Conservation (phyloP, 2,113 vertebrate genomes). For the Erythrolamprus reginae region DNA sequence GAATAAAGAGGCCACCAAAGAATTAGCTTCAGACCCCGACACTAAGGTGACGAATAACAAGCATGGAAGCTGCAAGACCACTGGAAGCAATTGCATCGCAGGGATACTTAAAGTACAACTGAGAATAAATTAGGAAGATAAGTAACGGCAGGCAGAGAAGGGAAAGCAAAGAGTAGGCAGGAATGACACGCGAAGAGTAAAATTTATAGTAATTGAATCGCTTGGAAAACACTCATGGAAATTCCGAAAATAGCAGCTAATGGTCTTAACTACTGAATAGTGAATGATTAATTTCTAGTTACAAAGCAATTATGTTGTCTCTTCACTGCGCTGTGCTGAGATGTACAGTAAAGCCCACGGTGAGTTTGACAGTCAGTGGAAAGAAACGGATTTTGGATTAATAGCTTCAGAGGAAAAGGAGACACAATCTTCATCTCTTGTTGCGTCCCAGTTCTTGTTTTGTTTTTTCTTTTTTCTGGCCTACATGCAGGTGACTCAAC, state of each 20-base stretch:
- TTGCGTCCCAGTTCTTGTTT: neutral
- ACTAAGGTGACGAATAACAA: neutral
- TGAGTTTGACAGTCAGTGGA: neutral
- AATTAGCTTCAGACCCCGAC: neutral
- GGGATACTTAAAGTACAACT: neutral
- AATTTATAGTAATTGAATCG: conserved; percentile 2
- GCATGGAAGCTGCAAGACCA: neutral
- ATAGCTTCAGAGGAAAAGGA: neutral
- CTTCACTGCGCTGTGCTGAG: conserved; percentile 12
- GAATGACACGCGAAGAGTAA: neutral
- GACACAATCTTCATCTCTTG: conserved; percentile 6
- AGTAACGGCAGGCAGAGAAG: conserved; percentile 20
- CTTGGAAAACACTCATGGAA: conserved; percentile 31
- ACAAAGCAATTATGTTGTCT: conserved; percentile 6
- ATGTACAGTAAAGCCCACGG: conserved; percentile 10
- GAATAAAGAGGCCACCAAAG: neutral
- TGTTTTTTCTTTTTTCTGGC: neutral
- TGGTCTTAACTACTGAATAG: neutral
- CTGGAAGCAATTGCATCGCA: neutral
- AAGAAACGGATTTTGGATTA: neutral
- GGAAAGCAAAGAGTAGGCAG: conserved; percentile 34
- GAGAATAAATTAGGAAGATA: conserved; percentile 19
- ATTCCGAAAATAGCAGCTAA: conserved; percentile 8
- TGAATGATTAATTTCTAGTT: conserved; percentile 14
- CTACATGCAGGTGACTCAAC: neutral